Conservation (phyloP, 1,140 invertebrate genomes). For the Macrobrachium nipponense region DNA sequence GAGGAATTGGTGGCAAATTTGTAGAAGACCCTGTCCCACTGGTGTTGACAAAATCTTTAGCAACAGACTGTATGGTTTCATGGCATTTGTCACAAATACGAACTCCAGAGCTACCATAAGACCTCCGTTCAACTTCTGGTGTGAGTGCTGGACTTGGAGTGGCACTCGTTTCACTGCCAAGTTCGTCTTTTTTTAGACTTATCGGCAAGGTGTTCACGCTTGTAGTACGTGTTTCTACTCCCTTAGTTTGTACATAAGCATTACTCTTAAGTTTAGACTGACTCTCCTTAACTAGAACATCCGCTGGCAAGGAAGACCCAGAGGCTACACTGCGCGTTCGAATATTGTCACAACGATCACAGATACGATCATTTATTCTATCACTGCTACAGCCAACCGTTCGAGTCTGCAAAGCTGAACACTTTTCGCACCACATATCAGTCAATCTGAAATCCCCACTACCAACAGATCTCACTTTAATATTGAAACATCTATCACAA, state of each 20-base stretch:
- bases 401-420: conserved; percentile 30
- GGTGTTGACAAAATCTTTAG: conserved; percentile 70
- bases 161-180: conserved; percentile 65
- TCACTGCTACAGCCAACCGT: conserved; percentile 52
- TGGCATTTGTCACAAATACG: conserved; percentile 78
- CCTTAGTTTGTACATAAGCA: conserved; percentile 10
- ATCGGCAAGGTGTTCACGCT: conserved; percentile 46
- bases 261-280: not conserved
- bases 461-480: conserved; percentile 52
- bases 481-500: conserved; percentile 55
- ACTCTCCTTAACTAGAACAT: conserved; percentile 6
- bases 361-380: conserved; percentile 54
- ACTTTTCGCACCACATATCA: conserved; percentile 59
- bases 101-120: conserved; percentile 67
- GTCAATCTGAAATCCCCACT: conserved; percentile 62
- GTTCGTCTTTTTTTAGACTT: conserved; percentile 68
- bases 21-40: conserved; percentile 46
- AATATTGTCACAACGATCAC: conserved; percentile 58
- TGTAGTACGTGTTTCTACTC: conserved; percentile 26
- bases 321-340: conserved; percentile 46
- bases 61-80: conserved; percentile 73
- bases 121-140: conserved; percentile 65
- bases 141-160: conserved; percentile 71
- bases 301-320: conserved; percentile 11
- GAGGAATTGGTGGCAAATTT: conserved; percentile 57